Percentiles rank a stretch among this genome's conserved stretches.
These are phyloP conservation scores for Asobara japonica DNA, from an alignment of 1,140 invertebrate species.

Conservation along the genomic window DNA sequence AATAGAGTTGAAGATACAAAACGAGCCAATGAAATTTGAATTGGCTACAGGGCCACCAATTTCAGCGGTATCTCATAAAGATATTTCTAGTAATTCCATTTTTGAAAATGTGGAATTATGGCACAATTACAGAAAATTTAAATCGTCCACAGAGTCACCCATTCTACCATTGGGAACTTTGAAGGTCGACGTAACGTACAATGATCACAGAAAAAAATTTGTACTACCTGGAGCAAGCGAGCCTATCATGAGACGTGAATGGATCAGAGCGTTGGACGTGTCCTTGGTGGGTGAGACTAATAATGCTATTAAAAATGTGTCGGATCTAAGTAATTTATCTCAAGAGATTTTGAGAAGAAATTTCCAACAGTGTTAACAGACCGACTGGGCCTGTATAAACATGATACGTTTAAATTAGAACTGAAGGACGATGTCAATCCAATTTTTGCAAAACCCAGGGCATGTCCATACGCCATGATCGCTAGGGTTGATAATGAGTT, in stretches of 20 bases:
- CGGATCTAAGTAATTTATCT: neutral
- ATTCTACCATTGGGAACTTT: slow-evolving; percentile 7
- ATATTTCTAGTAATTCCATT: neutral
- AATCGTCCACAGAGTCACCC: neutral
- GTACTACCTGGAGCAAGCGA: slow-evolving; percentile 10
- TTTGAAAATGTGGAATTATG: neutral
- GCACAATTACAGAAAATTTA: slow-evolving; percentile 10
- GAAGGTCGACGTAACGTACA: slow-evolving; percentile 12
- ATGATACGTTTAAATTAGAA: neutral
- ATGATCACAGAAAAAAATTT: neutral
- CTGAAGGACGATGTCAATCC: slow-evolving; percentile 34
- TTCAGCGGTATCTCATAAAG: neutral
- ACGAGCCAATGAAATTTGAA: neutral
- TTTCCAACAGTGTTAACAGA: slow-evolving; percentile 13
- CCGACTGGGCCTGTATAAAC: slow-evolving; percentile 5
- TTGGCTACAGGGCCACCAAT: neutral
- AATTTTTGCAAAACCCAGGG: slow-evolving; percentile 43
- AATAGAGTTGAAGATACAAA: slow-evolving; percentile 16
- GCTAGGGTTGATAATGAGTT: slow-evolving; percentile 42
- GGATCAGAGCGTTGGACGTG: slow-evolving; percentile 14
- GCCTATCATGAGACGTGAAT: slow-evolving; percentile 21
- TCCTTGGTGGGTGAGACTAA: neutral
- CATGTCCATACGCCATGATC: slow-evolving; percentile 42
- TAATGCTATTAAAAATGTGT: slow-evolving; percentile 10
- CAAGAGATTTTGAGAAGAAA: neutral